Conservation (phyloP, 2,888 invertebrate species). For the Rhogogaster chlorosoma region DNA sequence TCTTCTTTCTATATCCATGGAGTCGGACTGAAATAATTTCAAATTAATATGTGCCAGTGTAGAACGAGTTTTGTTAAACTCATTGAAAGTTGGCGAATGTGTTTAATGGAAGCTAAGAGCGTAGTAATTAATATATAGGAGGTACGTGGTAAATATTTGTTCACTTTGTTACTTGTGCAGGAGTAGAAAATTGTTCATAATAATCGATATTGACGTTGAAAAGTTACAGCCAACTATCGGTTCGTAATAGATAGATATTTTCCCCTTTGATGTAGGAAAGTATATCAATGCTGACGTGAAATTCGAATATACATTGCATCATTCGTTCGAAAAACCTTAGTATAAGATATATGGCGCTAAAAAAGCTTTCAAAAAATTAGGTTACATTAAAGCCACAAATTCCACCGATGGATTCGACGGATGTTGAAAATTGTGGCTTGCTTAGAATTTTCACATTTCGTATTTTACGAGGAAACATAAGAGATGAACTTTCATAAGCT, state of each 20-base stretch:
- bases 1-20: not conserved
- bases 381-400: constrained; percentile 15
- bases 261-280: constrained; percentile 6
- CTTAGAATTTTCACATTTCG: constrained; percentile 21
- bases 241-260: not conserved
- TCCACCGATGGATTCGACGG: constrained; percentile 37
- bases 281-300: not conserved
- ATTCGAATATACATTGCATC: not conserved
- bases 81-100: constrained; percentile 16
- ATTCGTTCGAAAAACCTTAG: constrained; percentile 11
- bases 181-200: not conserved
- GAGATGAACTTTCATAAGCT: constrained; percentile 27
- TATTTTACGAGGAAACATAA: constrained; percentile 29
- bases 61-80: constrained; percentile 6
- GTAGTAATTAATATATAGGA: not conserved
- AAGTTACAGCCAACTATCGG: constrained; percentile 24
- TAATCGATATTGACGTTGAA: constrained; percentile 16
- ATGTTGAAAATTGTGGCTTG: constrained; percentile 1
- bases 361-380: constrained; percentile 50
- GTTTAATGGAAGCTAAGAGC: not conserved
- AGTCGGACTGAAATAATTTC: not conserved
- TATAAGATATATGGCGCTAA: constrained; percentile 18
- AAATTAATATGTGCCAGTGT: not conserved
- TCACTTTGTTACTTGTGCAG: not conserved
- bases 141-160: not conserved